phyloP scores from a whole-genome alignment of 2,113 vertebrate species.

The Peromyscus leucopus region DNA sequence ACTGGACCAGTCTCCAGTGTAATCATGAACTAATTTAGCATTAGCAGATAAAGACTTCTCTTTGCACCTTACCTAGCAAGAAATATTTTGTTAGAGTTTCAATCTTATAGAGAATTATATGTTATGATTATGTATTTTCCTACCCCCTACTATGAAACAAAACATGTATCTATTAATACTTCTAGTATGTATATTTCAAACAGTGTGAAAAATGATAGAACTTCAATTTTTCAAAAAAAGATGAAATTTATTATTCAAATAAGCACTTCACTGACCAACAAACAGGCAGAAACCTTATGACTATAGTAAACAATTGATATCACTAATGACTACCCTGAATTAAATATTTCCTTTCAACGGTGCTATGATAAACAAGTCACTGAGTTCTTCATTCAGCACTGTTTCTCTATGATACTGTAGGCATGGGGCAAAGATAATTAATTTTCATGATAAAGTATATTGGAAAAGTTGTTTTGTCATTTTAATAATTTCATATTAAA shows the following conservation, averaged over 20 bases:
- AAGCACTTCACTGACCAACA: not conserved
- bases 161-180: not conserved
- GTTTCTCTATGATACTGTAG: not conserved
- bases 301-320: not conserved
- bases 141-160: not conserved
- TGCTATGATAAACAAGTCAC: constrained; percentile 23
- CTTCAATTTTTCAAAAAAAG: not conserved
- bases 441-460: not conserved
- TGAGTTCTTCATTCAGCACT: not conserved
- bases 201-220: not conserved
- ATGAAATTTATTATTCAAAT: constrained; percentile 31
- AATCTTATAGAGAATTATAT: not conserved
- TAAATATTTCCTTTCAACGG: constrained; percentile 30
- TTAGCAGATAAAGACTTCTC: not conserved
- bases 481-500: constrained; percentile 14
- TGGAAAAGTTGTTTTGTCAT: constrained; percentile 43
- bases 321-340: constrained; percentile 2
- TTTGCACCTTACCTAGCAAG: not conserved
- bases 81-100: not conserved
- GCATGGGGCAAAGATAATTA: not conserved
- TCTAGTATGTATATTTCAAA: not conserved
- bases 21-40: not conserved
- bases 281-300: not conserved
- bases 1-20: not conserved
- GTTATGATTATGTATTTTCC: not conserved